phyloP scores from a whole-genome alignment of 1,140 invertebrate genomes.

The Bombus fervidus region DNA sequence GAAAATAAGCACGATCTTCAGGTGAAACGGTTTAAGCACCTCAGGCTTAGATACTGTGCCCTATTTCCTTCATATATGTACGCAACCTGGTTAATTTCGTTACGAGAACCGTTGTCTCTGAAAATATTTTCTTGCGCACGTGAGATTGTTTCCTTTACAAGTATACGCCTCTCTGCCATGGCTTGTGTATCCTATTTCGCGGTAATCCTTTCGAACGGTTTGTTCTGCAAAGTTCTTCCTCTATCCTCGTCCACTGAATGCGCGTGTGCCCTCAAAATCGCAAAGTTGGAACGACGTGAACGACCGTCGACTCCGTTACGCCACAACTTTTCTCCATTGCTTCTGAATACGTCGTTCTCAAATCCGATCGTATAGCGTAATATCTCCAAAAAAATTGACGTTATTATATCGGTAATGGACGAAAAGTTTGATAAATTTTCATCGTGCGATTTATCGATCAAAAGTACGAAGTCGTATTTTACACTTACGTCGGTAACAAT shows the following conservation, averaged over 20 bases:
- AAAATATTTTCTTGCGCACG: constrained; percentile 52
- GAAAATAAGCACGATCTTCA: neutral
- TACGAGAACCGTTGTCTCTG: constrained; percentile 42
- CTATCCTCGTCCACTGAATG: neutral
- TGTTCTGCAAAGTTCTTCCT: constrained; percentile 26
- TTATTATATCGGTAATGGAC: too few relatives aligned
- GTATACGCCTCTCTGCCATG: constrained; percentile 16
- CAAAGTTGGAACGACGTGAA: neutral
- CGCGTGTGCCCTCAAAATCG: neutral
- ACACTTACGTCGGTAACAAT: neutral
- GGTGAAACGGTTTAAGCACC: neutral
- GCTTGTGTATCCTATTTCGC: constrained; percentile 23
- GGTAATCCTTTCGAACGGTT: constrained; percentile 44
- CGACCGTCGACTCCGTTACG: neutral
- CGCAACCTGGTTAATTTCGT: constrained; percentile 1
- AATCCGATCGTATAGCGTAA: neutral
- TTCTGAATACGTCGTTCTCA: neutral
- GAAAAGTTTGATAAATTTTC: neutral
- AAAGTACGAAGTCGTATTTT: neutral
- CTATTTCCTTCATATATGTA: neutral
- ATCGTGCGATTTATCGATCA: neutral
- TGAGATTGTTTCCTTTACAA: constrained; percentile 45
- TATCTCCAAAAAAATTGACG: neutral
- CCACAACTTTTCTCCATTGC: neutral
- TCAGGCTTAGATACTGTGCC: neutral